A percentile compares a stretch with the other conserved stretches of the same genome.
Conservation (phyloP, 2,797 vertebrate species). For the Aeoliscus strigatus region DNA sequence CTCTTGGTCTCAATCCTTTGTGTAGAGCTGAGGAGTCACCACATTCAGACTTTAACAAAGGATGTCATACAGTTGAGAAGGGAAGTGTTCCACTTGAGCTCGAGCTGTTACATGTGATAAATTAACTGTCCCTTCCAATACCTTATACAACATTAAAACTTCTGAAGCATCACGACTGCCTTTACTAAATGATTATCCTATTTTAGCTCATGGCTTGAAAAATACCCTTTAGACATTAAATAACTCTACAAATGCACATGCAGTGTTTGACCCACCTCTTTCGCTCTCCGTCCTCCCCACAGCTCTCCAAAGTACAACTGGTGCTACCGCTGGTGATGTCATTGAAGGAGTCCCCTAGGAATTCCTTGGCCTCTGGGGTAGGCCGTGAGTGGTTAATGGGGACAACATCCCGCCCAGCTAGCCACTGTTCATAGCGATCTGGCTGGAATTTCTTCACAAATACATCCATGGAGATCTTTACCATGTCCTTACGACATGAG, state of each 20-base stretch:
- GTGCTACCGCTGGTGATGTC: constrained; percentile 22
- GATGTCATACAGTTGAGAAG: background rate
- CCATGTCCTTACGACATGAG: constrained; percentile 97
- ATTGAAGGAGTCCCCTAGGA: constrained; percentile 68
- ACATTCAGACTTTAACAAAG: constrained; percentile 4
- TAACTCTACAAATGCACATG: background rate
- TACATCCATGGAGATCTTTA: constrained; percentile 98
- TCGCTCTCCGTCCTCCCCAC: constrained; percentile 63
- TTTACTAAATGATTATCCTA: background rate
- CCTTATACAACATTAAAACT: background rate
- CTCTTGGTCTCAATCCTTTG: constrained; percentile 96
- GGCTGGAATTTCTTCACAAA: constrained; percentile 96
- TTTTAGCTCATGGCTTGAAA: background rate
- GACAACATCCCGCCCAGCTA: constrained; percentile 81
- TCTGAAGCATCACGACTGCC: background rate
- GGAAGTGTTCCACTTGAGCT: too few species aligned
- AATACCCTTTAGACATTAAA: too few species aligned
- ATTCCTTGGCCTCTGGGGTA: constrained; percentile 90
- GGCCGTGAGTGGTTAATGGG: constrained; percentile 86
- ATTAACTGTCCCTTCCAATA: background rate
- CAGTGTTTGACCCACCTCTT: constrained; percentile 62
- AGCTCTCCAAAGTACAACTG: constrained; percentile 26
- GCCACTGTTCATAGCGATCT: constrained; percentile 91
- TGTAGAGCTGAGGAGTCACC: constrained; percentile 70
- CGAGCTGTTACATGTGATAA: background rate